Evolutionary conservation across 2,888 invertebrate species (phyloP).

Genomic region (Syritta pipiens): DNA sequence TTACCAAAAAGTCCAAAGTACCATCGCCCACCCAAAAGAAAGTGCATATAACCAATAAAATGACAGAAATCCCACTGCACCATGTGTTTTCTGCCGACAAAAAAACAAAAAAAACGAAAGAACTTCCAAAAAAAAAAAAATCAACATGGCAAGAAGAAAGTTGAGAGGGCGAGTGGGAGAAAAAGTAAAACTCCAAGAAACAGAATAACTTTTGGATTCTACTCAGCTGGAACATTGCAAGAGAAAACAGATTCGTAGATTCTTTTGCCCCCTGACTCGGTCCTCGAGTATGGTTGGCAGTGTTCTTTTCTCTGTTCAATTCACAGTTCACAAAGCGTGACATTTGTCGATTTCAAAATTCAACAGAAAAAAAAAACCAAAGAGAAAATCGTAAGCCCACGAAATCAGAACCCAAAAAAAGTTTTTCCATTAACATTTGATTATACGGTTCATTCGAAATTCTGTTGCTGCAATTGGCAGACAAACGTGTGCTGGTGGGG

Average conservation of each 20-base stretch:
- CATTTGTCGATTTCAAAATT: slow-evolving; percentile 60
- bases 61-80: slow-evolving; percentile 50
- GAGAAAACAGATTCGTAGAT: slow-evolving; percentile 30
- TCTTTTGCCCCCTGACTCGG: no score
- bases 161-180: slow-evolving; percentile 8
- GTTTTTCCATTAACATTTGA: slow-evolving; percentile 69
- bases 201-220: slow-evolving; percentile 62
- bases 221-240: slow-evolving; percentile 66
- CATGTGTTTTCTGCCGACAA: slow-evolving; percentile 47
- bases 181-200: slow-evolving; percentile 50
- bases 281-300: slow-evolving; percentile 26
- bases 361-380: slow-evolving; percentile 6
- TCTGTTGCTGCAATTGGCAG: slow-evolving; percentile 8
- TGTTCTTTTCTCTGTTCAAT: slow-evolving; percentile 46
- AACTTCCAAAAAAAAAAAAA: slow-evolving; percentile 47
- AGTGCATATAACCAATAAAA: slow-evolving; percentile 57
- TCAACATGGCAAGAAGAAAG: slow-evolving; percentile 51
- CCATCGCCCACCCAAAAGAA: slow-evolving; percentile 21
- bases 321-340: slow-evolving; percentile 69
- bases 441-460: slow-evolving; percentile 62
- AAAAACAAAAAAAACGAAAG: slow-evolving; percentile 1
- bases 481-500: background rate
- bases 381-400: slow-evolving; percentile 37
- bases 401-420: slow-evolving; percentile 51
- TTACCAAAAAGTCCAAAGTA: slow-evolving; percentile 47